Evolutionary conservation across 2,797 vertebrate genomes (phyloP), one percentile per base, ranked within the genome.

Genomic region (Enteromius unitaeniatus): DNA sequence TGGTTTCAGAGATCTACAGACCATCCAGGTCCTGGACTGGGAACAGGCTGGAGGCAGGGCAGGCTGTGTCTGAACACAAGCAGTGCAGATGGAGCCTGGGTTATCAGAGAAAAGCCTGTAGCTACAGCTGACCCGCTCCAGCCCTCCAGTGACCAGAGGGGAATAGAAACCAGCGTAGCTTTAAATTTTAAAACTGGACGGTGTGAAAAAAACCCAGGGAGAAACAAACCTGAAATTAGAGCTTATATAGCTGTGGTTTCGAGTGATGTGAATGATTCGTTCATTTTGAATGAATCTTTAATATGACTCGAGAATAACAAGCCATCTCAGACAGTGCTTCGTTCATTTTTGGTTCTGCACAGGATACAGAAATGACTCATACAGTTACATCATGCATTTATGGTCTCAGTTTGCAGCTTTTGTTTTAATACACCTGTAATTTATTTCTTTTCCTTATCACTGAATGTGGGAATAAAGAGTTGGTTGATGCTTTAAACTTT

Each of bases 61-160:
- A 17, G 14, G 64, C 47, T 11, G 26, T 51, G 11, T 67, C 28
- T 0, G 8, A 69, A 68, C 34, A 31, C 26, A n/a, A 23, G 11
- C 53, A n/a, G 26, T 53, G 31, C 21, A 19, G 3, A 0, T 26
- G 26, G 14, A 37, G 79, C 62, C 62, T 65, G 37, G 26, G 37
- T 45, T 81, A 47, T 47, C 79, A 34, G 67, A 31, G 68, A 34
- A 72, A 45, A 72, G 40, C 53, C 68, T 72, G 67, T n/a, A 58
- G 79, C 79, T 42, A 58, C 49, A 69, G 21, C 49, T 79, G 78
- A 79, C 64, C 31, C 49, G 4, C 74, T 81, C 37, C 37, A 80
- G 74, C 40, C 81, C 60, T 84, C 53, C 67, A 28, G 73, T 86
- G 64, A 82, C 79, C 73, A 83, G 76, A 55, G 77, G 75, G 62